A percentile compares a stretch with the other conserved stretches of the same genome.
phyloP scores from a whole-genome alignment of 2,888 invertebrate species.

The Drosophila gaucha region DNA sequence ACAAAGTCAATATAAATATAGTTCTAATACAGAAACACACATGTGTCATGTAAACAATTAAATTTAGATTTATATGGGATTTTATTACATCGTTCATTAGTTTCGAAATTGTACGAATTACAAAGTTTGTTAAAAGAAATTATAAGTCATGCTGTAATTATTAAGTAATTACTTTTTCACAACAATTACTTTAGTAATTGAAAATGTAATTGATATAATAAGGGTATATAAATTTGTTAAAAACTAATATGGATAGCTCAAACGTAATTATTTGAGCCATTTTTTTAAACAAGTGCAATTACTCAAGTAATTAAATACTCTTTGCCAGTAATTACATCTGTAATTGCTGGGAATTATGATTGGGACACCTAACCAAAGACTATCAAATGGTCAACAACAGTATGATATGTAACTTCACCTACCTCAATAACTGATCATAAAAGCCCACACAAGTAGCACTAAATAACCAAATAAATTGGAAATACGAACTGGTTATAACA shows the following conservation, averaged over 20 bases:
- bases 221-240: background rate
- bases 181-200: background rate
- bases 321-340: background rate
- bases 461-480: slow-evolving; percentile 20
- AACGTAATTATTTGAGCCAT: too few relatives aligned
- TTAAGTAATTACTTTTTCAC: background rate
- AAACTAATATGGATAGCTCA: background rate
- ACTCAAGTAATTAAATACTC: slow-evolving; percentile 22
- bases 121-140: background rate
- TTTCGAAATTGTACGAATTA: too few relatives aligned
- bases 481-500: slow-evolving; percentile 3
- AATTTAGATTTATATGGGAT: too few relatives aligned
- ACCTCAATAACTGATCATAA: slow-evolving; percentile 39
- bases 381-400: too few relatives aligned
- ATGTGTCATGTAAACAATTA: too few relatives aligned
- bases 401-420: slow-evolving; percentile 33
- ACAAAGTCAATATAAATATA: background rate
- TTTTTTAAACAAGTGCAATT: too few relatives aligned
- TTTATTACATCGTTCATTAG: too few relatives aligned
- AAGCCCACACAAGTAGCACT: slow-evolving; percentile 15
- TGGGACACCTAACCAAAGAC: background rate
- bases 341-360: background rate
- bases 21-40: too few relatives aligned
- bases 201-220: background rate
- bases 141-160: background rate